Evolutionary conservation across 23 tunicate species (phyloP).

Genomic region (Aplidium turbinatum): DNA sequence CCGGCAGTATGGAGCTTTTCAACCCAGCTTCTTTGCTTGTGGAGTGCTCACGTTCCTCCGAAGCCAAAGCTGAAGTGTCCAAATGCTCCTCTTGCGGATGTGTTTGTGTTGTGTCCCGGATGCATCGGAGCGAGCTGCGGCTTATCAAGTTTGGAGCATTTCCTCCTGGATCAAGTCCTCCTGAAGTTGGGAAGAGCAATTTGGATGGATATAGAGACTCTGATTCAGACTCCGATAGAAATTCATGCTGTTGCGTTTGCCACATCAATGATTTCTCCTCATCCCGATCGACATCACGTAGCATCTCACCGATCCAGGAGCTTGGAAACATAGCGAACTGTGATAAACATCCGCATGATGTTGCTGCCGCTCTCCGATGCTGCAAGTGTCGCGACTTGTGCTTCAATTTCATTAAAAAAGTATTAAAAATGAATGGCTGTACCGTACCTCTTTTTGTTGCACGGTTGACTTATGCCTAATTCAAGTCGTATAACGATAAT

Average conservation of each 20-base stretch:
- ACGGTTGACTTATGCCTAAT: no score
- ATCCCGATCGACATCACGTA: slow-evolving; percentile 47
- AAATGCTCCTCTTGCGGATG: slow-evolving; percentile 72
- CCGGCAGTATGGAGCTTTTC: slow-evolving; percentile 2
- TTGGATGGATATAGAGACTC: neutral
- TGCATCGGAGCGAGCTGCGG: slow-evolving; percentile 75
- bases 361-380: slow-evolving; percentile 18
- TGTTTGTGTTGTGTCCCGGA: slow-evolving; percentile 60
- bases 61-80: slow-evolving; percentile 40
- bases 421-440: no score
- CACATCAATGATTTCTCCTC: slow-evolving; percentile 44
- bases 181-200: neutral
- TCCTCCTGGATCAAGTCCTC: neutral
- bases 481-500: no score
- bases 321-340: slow-evolving; percentile 14
- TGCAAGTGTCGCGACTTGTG: slow-evolving; percentile 41
- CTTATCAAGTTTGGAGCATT: slow-evolving; percentile 74
- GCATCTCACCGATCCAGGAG: slow-evolving; percentile 38
- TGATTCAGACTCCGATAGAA: slow-evolving; percentile 17
- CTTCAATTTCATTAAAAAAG: slow-evolving; percentile 40
- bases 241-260: slow-evolving; percentile 63
- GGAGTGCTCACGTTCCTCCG: slow-evolving; percentile 12
- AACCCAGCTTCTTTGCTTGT: neutral
- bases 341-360: neutral
- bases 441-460: no score